phyloP scores from a whole-genome alignment of 1,140 invertebrate species.

The Drosophila fuyamai region DNA sequence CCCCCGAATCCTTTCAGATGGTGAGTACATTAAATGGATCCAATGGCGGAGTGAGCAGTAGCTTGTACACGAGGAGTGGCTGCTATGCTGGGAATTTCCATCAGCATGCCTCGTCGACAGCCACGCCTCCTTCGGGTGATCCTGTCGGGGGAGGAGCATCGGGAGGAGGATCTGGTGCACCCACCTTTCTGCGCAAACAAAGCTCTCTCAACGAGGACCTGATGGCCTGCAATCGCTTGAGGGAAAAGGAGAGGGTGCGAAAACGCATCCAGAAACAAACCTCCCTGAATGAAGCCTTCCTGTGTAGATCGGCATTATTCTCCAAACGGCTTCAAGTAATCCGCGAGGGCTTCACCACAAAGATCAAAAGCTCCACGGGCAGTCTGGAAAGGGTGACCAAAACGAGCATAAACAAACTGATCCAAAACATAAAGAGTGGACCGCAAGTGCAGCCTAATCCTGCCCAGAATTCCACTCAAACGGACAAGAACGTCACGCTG shows the following conservation, averaged over 20 bases:
- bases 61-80: slow-evolving; percentile 58
- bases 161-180: slow-evolving; percentile 6
- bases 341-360: slow-evolving; percentile 93
- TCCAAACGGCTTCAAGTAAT: slow-evolving; percentile 93
- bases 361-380: slow-evolving; percentile 91
- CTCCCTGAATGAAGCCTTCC: slow-evolving; percentile 94
- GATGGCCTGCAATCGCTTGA: slow-evolving; percentile 92
- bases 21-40: slow-evolving; percentile 66
- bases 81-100: slow-evolving; percentile 51
- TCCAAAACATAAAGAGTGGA: slow-evolving; percentile 90
- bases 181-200: slow-evolving; percentile 89
- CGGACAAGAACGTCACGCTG: slow-evolving; percentile 21
- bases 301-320: slow-evolving; percentile 89
- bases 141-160: neutral
- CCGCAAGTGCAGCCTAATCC: slow-evolving; percentile 39
- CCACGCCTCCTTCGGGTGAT: slow-evolving; percentile 3
- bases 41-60: slow-evolving; percentile 65
- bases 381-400: slow-evolving; percentile 92
- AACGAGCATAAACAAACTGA: slow-evolving; percentile 90
- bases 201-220: slow-evolving; percentile 95
- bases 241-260: slow-evolving; percentile 93
- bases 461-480: neutral
- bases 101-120: slow-evolving; percentile 25
- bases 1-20: slow-evolving; percentile 59
- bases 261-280: slow-evolving; percentile 95